Base-by-base conservation (phyloP, 2,113 vertebrate species). In the Pogona vitticeps region DNA sequence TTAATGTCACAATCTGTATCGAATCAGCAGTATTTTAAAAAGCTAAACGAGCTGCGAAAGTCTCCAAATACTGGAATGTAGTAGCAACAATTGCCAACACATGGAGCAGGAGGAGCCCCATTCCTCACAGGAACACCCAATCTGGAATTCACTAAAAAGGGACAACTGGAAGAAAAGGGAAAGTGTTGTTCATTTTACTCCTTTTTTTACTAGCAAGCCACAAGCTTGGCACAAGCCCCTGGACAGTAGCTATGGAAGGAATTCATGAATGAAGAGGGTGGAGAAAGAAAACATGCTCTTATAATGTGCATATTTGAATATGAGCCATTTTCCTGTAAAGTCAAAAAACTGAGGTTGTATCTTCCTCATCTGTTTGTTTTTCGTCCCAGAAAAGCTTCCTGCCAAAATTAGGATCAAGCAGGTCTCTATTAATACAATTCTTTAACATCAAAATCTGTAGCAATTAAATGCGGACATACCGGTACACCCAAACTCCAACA, bases 231-330 rank as follows among this genome's bases (percentile, higher is more conserved):
- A 84, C 9, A 17, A 76, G 36, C 17, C 72, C 58, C 9, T 76
- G 28, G 58, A 65, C 72, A 84, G 83, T 84, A 84, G 59, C 72
- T 46, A 23, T 65, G 58, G 83, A 63, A 84, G 72, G 83, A 76
- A 84, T 84, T 84, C 59, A 65, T 84, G 83, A 65, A 84, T 84
- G 59, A 76, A 46, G 28, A 84, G 38, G 59, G 83, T 65, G 72
- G 72, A 76, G 72, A 76, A 84, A 63, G 58, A 84, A 56, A 76
- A 59, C 71, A 84, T 61, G 26, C 40, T 83, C 33, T 73, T 71
- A 56, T 10, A 82, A 70, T 71, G 21, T 71, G 31, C 52, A 6
- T 36, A 33, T 75, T 59, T 61, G 36, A 84, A 84, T 42, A n/a
- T n/a, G 56, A 61, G 31, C 14, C 61, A 67, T 56, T 71, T 56